A percentile compares a stretch with the other conserved stretches of the same genome.
Conservation (phyloP, 2,113 vertebrate species). For the Psophia crepitans region DNA sequence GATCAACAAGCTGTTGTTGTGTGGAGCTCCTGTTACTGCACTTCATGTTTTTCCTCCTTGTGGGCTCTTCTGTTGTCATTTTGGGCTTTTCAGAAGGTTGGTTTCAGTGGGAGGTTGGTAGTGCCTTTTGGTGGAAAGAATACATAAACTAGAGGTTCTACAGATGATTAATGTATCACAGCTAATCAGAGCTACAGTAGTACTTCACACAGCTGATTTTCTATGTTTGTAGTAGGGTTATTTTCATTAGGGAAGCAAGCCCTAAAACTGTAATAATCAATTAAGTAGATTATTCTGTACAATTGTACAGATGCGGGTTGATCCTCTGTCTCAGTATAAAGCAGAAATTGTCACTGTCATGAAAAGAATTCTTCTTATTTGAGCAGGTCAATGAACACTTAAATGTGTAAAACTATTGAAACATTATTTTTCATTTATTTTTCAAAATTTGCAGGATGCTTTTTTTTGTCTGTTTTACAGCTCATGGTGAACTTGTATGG, state of each 20-base stretch:
- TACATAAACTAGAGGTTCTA: background rate
- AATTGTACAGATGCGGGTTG: background rate
- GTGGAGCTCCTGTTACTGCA: background rate
- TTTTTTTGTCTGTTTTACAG: background rate
- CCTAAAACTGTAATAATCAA: background rate
- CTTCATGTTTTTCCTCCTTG: background rate
- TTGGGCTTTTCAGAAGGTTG: background rate
- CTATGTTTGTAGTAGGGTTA: background rate
- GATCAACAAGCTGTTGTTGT: background rate
- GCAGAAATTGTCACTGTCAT: background rate
- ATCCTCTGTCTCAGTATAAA: background rate
- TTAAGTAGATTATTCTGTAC: background rate
- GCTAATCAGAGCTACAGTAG: background rate
- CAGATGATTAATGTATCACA: background rate
- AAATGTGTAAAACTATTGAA: background rate
- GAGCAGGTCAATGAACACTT: background rate
- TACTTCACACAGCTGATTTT: background rate
- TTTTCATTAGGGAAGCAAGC: conserved; percentile 5
- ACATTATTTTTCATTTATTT: background rate
- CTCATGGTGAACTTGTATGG: background rate
- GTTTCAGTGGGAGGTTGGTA: background rate
- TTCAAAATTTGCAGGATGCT: background rate
- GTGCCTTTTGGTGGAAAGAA: background rate
- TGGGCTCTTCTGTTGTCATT: background rate
- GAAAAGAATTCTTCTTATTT: background rate